phyloP scores from a whole-genome alignment of 92 coral and sea anemone species.

The Palythoa grandis region DNA sequence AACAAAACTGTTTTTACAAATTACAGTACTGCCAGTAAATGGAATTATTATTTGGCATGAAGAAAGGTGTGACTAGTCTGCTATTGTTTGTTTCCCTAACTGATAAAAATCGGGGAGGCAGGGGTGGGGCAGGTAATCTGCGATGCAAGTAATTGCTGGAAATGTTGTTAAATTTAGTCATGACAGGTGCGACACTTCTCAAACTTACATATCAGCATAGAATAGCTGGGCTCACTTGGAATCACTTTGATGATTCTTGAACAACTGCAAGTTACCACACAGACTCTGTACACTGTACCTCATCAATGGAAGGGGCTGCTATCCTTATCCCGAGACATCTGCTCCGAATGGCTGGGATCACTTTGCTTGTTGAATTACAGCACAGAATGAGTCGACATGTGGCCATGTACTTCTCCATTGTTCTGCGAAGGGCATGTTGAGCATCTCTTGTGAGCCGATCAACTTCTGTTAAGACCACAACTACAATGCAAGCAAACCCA shows the following conservation, averaged over 20 bases:
- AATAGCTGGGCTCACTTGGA: no score
- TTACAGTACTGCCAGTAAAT: no score
- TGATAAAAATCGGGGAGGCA: no score
- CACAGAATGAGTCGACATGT: conserved; percentile 96
- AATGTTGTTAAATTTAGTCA: no score
- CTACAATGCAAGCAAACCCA: conserved; percentile 43
- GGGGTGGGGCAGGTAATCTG: no score
- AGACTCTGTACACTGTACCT: conserved; percentile 60
- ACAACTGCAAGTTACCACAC: neutral
- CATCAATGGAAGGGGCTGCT: conserved; percentile 91
- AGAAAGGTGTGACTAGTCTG: no score
- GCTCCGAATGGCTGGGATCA: conserved; percentile 97
- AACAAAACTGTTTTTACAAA: no score
- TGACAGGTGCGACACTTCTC: no score
- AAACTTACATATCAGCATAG: no score
- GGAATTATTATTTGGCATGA: no score
- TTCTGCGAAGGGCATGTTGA: conserved; percentile 94
- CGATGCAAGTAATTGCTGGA: no score
- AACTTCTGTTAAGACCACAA: conserved; percentile 96
- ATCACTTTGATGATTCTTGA: neutral
- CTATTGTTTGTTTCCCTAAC: no score
- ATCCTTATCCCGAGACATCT: conserved; percentile 98
- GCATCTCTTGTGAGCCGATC: conserved; percentile 99
- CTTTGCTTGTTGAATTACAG: conserved; percentile 98
- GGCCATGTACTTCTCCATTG: conserved; percentile 98